Conservation (phyloP, 2,113 vertebrate genomes). For the Pteronura brasiliensis region DNA sequence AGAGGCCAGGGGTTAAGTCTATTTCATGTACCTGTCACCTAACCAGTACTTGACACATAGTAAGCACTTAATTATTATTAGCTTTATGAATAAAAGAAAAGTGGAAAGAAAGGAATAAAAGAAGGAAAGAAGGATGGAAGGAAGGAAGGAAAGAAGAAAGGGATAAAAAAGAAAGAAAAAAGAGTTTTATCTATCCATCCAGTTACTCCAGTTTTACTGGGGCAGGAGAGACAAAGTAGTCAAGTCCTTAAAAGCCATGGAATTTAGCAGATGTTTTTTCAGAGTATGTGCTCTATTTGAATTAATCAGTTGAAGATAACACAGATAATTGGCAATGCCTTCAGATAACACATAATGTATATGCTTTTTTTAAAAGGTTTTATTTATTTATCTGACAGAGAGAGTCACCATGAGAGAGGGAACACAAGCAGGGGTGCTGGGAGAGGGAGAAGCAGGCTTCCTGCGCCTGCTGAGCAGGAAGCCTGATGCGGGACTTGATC, state of each 20-base stretch:
- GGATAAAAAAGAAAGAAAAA: background rate
- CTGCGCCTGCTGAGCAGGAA: too few relatives aligned
- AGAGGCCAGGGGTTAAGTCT: background rate
- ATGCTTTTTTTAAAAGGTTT: too few relatives aligned
- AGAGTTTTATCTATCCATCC: background rate
- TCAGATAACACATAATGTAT: background rate
- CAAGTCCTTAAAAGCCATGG: background rate
- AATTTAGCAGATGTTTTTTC: background rate
- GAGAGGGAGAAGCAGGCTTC: too few relatives aligned
- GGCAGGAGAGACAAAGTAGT: background rate
- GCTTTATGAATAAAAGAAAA: background rate
- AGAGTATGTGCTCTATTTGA: background rate
- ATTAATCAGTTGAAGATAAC: background rate
- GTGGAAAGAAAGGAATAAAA: background rate
- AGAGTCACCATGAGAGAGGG: too few relatives aligned
- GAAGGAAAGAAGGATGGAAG: background rate
- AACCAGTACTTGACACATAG: background rate
- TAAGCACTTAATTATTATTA: constrained; percentile 8
- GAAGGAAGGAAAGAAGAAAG: background rate
- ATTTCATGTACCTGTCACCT: background rate
- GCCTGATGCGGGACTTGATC: too few relatives aligned
- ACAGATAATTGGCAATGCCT: background rate
- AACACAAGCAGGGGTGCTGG: too few relatives aligned
- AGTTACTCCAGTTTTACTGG: background rate
- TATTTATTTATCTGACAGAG: too few relatives aligned